Conservation (phyloP, 2,888 invertebrate species). For the Acanthosepion pharaonis region DNA sequence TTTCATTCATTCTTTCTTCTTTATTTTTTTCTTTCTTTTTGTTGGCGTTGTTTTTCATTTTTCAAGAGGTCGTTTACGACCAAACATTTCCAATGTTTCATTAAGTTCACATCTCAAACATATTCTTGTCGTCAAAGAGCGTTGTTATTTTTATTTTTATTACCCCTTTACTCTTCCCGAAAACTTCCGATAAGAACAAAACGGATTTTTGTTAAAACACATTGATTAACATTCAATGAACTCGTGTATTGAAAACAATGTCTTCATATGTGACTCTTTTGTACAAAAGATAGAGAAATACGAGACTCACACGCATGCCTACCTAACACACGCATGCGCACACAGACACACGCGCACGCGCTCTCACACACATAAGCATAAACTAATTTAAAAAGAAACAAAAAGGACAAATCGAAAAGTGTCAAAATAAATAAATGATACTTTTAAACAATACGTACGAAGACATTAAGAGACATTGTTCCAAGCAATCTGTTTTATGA, state of each 20-base stretch:
- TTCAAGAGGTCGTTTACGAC: too few species aligned
- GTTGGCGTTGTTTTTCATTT: background rate
- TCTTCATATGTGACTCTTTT: background rate
- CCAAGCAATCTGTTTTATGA: too few species aligned
- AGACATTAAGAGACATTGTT: too few species aligned
- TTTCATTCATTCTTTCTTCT: too few species aligned
- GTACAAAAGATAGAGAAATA: background rate
- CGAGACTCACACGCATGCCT: background rate
- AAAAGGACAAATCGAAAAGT: too few species aligned
- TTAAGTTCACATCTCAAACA: background rate
- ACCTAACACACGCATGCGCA: background rate
- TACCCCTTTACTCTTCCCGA: background rate
- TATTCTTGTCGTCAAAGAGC: background rate
- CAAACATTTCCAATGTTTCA: background rate
- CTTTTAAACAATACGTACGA: too few species aligned
- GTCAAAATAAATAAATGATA: too few species aligned
- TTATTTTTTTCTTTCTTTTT: background rate
- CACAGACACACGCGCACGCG: too few species aligned
- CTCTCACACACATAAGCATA: background rate
- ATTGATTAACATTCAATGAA: background rate
- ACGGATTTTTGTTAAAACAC: background rate
- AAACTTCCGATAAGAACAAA: constrained; percentile 9
- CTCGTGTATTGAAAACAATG: constrained; percentile 20
- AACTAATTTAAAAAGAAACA: background rate
- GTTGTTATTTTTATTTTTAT: background rate